Evolutionary conservation across 2,888 invertebrate species (phyloP), one percentile per base, ranked within the genome.

Genomic region (Protodeltote pygarga): DNA sequence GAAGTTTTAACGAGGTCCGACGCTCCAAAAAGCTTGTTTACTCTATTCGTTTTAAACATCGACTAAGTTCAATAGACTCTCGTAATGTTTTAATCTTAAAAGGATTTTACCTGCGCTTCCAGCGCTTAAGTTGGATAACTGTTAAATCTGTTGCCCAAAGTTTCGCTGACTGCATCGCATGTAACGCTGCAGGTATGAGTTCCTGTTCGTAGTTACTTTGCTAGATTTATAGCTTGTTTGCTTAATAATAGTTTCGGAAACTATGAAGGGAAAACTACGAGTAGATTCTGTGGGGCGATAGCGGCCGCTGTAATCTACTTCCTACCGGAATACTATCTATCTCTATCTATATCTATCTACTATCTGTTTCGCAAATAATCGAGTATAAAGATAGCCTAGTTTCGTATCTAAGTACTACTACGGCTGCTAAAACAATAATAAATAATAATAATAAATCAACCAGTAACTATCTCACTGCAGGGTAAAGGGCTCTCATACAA

Each of bases 1-100:
- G 64, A 65, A 58, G 49, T 64, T 69, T 69, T 75, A 73, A 75
- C 64, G 75, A 66, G 63, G 53, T 59, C 59, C 45, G 34, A 62
- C 63, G 67, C 57, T 57, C 66, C 59, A 53, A 55, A 47, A 23
- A 42, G 57, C 57, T 63, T 65, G 47, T 58, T 62, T 69, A 65
- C 51, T 53, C 34, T 37, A 8, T 38, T 37, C 2, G 25, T 50
- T 42, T 20, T 17, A 44, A 37, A 11, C 10, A 16, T 33, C 10
- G 3, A 32, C 20, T 13, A 20, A 19, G 25, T 54, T 44, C 24
- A 45, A 39, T 31, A 31, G 24, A n/a, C 31, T 21, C 8, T 17
- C 8, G n/a, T 16, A 39, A 45, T 53, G 35, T 45, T 61, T 55
- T 53, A 53, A 61, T 54, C 55, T 37, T n/a, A 10, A 11, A 10